Conservation (phyloP, 1,140 invertebrate species). For the Eriocheir sinensis region DNA sequence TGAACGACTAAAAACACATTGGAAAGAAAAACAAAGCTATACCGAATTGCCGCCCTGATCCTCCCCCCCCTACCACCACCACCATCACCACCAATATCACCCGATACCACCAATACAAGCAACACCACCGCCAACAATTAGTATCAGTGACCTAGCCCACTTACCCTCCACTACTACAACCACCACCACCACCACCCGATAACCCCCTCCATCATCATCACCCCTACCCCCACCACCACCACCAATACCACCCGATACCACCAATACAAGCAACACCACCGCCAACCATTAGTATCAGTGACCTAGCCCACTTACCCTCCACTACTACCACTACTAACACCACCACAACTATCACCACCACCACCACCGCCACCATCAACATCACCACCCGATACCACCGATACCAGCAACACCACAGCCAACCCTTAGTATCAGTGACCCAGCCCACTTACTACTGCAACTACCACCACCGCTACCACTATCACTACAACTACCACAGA, state of each 20-base stretch:
- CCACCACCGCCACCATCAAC: too few species aligned
- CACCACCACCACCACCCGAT: not conserved
- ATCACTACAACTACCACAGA: not conserved
- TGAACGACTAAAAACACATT: not conserved
- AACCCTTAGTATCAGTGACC: not conserved
- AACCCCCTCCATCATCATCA: too few species aligned
- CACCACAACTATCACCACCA: not conserved
- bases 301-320: not conserved
- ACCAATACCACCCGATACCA: too few species aligned
- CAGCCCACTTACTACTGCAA: not conserved
- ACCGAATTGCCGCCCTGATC: too few species aligned
- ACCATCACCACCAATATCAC: too few species aligned
- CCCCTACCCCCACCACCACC: too few species aligned
- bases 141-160: not conserved
- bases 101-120: too few species aligned
- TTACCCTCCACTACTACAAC: not conserved
- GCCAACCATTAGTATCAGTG: not conserved
- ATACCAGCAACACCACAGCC: not conserved
- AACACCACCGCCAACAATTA: not conserved
- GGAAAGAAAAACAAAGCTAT: not conserved
- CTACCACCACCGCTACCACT: not conserved
- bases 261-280: not conserved
- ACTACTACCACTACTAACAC: not conserved
- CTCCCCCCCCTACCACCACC: too few species aligned
- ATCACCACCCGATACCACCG: too few species aligned